phyloP scores from a whole-genome alignment of 2,113 vertebrate species.

The Urocitellus parryii region DNA sequence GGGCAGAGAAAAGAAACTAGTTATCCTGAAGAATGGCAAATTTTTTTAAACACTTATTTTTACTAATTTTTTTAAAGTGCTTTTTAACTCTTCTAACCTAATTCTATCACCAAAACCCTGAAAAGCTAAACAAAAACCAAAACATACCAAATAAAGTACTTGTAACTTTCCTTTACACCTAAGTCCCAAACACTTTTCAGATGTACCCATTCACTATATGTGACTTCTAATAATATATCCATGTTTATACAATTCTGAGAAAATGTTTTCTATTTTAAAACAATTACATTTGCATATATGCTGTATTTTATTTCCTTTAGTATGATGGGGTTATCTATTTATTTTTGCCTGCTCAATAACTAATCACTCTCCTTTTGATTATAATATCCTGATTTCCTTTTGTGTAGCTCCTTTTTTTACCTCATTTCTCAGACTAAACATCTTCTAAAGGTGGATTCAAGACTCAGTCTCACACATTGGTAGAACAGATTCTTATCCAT shows the following conservation, averaged over 20 bases:
- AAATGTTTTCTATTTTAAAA: background rate
- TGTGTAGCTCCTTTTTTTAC: background rate
- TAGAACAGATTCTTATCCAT: background rate
- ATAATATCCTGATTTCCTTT: background rate
- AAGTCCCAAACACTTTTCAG: conserved; percentile 35
- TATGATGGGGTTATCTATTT: background rate
- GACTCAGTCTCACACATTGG: background rate
- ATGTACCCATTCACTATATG: background rate
- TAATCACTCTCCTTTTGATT: background rate
- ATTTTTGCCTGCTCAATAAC: background rate
- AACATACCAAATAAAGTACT: background rate
- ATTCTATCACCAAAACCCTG: background rate
- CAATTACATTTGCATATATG: background rate
- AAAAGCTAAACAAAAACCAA: background rate
- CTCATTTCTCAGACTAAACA: background rate
- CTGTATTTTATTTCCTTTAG: background rate
- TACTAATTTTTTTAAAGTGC: background rate
- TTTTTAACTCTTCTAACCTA: conserved; percentile 2
- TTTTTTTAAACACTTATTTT: background rate
- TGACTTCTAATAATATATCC: background rate
- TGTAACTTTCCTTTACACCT: background rate
- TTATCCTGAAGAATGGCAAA: background rate
- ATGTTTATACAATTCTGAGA: background rate
- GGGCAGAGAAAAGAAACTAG: conserved; percentile 15
- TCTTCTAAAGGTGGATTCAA: background rate